These are phyloP conservation scores for Marasmarcha lunaedactyla DNA, from an alignment of 2,888 invertebrate species.

Conservation along the genomic window DNA sequence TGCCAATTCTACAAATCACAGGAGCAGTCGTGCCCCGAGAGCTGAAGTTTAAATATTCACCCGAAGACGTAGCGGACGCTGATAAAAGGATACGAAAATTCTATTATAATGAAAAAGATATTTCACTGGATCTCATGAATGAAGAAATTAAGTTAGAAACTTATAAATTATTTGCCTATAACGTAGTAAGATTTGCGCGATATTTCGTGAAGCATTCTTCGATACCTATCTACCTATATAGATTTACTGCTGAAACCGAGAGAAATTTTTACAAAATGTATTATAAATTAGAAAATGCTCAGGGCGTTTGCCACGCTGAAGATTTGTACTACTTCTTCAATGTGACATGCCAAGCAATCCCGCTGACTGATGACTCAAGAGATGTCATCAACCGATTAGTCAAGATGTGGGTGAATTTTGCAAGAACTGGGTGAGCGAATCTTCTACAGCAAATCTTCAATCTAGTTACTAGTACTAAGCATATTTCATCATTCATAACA, in stretches of 20 bases:
- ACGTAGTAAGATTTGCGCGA: conserved; percentile 44
- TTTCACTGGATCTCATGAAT: conserved; percentile 31
- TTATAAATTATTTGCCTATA: conserved; percentile 41
- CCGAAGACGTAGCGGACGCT: conserved; percentile 24
- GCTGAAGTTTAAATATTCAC: conserved; percentile 37
- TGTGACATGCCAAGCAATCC: conserved; percentile 39
- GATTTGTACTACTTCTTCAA: conserved; percentile 50
- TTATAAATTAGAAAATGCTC: conserved; percentile 39
- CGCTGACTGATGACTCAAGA: conserved; percentile 39
- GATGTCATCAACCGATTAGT: conserved; percentile 33
- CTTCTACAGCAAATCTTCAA: no score
- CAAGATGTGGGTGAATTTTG: conserved; percentile 47
- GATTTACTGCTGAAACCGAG: conserved; percentile 48
- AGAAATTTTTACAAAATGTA: conserved; percentile 42
- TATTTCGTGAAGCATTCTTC: conserved; percentile 25
- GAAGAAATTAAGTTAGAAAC: conserved; percentile 38
- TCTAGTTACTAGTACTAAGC: no score
- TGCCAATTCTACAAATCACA: conserved; percentile 23
- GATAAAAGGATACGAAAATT: conserved; percentile 39
- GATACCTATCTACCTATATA: conserved; percentile 41
- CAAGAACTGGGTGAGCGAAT: conserved; percentile 47
- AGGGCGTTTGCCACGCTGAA: conserved; percentile 55
- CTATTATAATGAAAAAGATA: conserved; percentile 36
- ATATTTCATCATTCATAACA: no score
- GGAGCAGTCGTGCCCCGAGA: conserved; percentile 52